A percentile compares a stretch with the other conserved stretches of the same genome.
phyloP scores from a whole-genome alignment of 2,113 vertebrate genomes.

The Gavialis gangeticus region DNA sequence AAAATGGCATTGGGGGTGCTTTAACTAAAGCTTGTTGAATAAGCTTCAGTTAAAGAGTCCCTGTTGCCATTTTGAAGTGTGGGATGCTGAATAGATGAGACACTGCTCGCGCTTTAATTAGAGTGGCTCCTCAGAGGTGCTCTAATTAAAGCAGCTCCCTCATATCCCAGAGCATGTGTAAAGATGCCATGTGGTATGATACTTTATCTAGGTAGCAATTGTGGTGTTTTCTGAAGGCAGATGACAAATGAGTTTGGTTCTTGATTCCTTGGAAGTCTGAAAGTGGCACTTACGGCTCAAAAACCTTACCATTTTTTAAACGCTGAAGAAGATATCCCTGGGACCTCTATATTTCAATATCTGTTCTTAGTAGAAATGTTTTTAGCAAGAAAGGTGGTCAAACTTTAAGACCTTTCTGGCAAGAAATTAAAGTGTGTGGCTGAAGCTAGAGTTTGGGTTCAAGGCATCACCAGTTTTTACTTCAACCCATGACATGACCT shows the following conservation, averaged over 20 bases:
- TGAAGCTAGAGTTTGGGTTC: not conserved
- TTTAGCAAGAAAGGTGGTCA: not conserved
- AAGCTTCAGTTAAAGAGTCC: too few relatives aligned
- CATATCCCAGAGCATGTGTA: too few relatives aligned
- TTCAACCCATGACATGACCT: not conserved
- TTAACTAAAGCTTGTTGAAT: too few relatives aligned
- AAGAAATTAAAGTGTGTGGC: not conserved
- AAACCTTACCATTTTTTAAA: not conserved
- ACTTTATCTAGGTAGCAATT: too few relatives aligned
- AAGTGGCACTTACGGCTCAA: not conserved
- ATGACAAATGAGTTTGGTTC: not conserved
- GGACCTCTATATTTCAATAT: not conserved
- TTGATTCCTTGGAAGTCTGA: not conserved
- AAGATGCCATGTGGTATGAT: too few relatives aligned
- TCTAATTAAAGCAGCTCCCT: too few relatives aligned
- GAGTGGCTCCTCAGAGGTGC: too few relatives aligned
- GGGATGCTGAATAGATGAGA: too few relatives aligned
- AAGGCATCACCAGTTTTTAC: not conserved
- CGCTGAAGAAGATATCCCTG: not conserved
- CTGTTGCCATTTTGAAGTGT: too few relatives aligned
- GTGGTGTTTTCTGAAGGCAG: not conserved
- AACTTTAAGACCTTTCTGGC: not conserved
- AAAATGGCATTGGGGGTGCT: too few relatives aligned
- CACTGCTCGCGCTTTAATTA: too few relatives aligned
- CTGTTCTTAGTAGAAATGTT: not conserved